Conservation (phyloP, 2,888 invertebrate species). For the Polymixis flavicincta region DNA sequence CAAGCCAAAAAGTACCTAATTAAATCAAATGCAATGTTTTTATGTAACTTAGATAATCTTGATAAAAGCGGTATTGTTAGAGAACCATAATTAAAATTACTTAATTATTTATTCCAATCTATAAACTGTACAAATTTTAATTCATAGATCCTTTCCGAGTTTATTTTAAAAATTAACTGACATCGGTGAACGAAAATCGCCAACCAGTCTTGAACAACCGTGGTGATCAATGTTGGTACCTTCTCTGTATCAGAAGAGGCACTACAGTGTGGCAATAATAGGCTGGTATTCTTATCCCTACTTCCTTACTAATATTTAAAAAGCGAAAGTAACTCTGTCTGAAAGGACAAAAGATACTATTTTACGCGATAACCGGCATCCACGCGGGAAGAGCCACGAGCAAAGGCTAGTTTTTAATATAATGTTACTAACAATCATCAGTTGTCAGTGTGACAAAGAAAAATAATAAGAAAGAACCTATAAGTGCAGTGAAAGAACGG, state of each 20-base stretch:
- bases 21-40: conserved; percentile 4
- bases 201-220: too few species aligned
- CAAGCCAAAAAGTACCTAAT: neutral
- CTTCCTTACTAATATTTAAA: too few species aligned
- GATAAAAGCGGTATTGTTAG: neutral
- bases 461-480: neutral
- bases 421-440: neutral
- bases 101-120: neutral
- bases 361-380: too few species aligned
- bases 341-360: too few species aligned
- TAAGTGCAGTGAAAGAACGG: neutral
- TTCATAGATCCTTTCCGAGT: neutral
- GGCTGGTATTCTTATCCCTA: neutral
- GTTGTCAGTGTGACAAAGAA: too few species aligned
- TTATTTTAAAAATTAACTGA: neutral
- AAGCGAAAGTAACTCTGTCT: too few species aligned
- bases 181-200: too few species aligned
- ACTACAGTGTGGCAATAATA: too few species aligned
- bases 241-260: too few species aligned
- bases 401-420: too few species aligned
- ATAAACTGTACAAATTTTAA: neutral
- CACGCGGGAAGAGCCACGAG: too few species aligned
- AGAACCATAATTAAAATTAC: neutral
- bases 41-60: neutral
- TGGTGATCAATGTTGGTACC: too few species aligned